Conservation (phyloP, 2,888 invertebrate genomes). For the Anagyrus pseudococci region DNA sequence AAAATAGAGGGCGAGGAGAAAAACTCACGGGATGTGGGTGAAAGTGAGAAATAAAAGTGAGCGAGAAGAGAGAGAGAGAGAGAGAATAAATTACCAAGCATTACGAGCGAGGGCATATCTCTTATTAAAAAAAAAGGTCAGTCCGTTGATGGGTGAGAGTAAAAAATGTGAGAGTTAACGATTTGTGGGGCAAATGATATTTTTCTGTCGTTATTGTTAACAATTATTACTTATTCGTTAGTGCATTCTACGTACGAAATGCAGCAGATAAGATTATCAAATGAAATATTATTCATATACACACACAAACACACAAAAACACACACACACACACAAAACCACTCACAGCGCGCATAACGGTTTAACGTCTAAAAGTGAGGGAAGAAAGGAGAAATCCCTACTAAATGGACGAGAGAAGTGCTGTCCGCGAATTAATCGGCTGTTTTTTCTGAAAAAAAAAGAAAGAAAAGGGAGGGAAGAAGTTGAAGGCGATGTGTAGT, state of each 20-base stretch:
- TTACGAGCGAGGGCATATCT: constrained; percentile 23
- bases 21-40: constrained; percentile 6
- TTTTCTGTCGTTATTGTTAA: constrained; percentile 52
- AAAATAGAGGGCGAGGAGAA: constrained; percentile 24
- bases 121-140: constrained; percentile 40
- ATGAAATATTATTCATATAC: constrained; percentile 22
- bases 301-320: too few relatives aligned
- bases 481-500: too few relatives aligned
- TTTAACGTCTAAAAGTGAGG: constrained; percentile 19
- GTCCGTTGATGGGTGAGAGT: too few relatives aligned
- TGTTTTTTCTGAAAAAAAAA: too few relatives aligned
- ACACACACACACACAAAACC: too few relatives aligned
- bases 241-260: constrained; percentile 30
- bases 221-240: constrained; percentile 33
- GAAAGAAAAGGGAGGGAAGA: too few relatives aligned
- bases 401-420: constrained; percentile 3
- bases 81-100: constrained; percentile 4
- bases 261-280: constrained; percentile 7
- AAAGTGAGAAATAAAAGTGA: constrained; percentile 14
- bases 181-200: constrained; percentile 42
- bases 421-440: too few relatives aligned
- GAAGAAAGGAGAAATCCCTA: constrained; percentile 6
- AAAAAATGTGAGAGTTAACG: background rate
- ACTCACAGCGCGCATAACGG: constrained; percentile 13
- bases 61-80: constrained; percentile 26